These are phyloP conservation scores for Euborellia annulipes DNA, from an alignment of 1,140 invertebrate genomes.

Conservation along the genomic window DNA sequence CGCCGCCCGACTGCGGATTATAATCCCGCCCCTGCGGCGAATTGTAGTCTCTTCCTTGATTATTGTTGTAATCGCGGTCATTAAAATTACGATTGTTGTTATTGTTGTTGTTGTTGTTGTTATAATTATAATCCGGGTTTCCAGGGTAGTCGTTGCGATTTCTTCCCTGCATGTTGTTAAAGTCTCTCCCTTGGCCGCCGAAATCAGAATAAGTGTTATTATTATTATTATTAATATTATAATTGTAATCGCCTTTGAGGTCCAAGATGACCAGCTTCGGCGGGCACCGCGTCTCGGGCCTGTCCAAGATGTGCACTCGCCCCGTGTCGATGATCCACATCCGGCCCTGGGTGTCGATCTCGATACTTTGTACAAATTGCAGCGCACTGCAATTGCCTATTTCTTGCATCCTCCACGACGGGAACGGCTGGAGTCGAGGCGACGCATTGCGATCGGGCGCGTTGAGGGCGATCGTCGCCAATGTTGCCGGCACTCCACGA, in stretches of 20 bases:
- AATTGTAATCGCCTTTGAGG: slow-evolving; percentile 26
- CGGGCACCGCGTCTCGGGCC: slow-evolving; percentile 34
- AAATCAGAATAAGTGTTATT: too few species aligned
- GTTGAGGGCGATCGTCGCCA: slow-evolving; percentile 35
- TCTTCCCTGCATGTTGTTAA: too few species aligned
- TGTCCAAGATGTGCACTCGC: slow-evolving; percentile 29
- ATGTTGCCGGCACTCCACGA: slow-evolving; percentile 45
- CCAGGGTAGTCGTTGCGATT: too few species aligned
- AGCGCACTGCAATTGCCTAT: slow-evolving; percentile 41
- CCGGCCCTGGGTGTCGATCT: slow-evolving; percentile 45
- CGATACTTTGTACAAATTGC: slow-evolving; percentile 51
- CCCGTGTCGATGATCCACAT: slow-evolving; percentile 58
- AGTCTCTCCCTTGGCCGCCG: too few species aligned
- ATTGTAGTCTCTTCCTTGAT: too few species aligned
- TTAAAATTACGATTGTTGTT: too few species aligned
- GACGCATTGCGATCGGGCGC: slow-evolving; percentile 31
- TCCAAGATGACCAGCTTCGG: slow-evolving; percentile 50
- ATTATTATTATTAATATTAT: too few species aligned
- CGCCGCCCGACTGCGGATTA: too few species aligned
- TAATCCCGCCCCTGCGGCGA: too few species aligned
- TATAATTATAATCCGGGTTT: too few species aligned
- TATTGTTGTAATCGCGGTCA: too few species aligned
- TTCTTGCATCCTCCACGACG: slow-evolving; percentile 46
- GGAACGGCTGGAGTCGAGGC: slow-evolving; percentile 43
- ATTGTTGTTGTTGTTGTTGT: too few species aligned